Conservation (phyloP, 2,113 vertebrate genomes). For the Suricata suricatta region DNA sequence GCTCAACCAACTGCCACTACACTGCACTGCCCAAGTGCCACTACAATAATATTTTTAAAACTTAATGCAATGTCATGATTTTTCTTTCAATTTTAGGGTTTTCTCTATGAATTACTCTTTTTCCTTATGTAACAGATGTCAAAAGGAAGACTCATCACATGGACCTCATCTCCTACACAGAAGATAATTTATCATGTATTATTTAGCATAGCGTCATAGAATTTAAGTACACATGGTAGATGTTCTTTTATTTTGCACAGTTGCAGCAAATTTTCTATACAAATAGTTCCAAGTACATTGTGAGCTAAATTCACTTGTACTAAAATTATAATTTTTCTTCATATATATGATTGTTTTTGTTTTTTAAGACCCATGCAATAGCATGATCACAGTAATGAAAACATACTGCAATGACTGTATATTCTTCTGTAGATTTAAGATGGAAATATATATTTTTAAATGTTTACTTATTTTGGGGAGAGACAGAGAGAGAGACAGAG, state of each 20-base stretch:
- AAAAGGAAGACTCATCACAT: background rate
- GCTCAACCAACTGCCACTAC: no score
- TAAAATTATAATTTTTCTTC: background rate
- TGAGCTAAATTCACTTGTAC: background rate
- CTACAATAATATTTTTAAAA: background rate
- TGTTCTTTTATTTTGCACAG: background rate
- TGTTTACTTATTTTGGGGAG: no score
- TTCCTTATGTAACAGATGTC: background rate
- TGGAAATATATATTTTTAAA: background rate
- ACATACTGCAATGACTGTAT: background rate
- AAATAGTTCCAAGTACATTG: background rate
- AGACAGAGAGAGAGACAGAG: no score
- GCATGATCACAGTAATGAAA: background rate
- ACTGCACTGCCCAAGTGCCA: no score
- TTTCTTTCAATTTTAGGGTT: background rate
- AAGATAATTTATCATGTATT: background rate
- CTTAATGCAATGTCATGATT: background rate
- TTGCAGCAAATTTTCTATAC: background rate
- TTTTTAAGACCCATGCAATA: background rate
- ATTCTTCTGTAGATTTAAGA: background rate
- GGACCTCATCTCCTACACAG: background rate
- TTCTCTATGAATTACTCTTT: background rate
- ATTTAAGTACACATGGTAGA: background rate
- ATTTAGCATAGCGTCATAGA: background rate
- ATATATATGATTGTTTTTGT: background rate